Conservation (phyloP, 2,888 invertebrate genomes). For the Apodemia hepburni region DNA sequence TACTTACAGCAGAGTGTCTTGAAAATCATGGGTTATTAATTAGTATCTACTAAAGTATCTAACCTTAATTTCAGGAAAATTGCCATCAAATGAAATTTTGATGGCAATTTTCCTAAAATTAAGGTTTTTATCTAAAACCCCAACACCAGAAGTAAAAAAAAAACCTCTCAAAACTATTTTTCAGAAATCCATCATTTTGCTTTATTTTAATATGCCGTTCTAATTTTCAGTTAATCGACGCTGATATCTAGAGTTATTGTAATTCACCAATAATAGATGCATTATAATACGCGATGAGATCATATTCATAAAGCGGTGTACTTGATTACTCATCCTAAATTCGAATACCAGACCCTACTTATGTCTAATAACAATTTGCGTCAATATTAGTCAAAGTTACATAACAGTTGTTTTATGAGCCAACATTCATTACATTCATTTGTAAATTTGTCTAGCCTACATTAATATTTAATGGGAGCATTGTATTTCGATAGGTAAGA, state of each 20-base stretch:
- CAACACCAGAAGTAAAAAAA: too few species aligned
- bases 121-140: too few species aligned
- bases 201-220: not conserved
- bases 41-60: too few species aligned
- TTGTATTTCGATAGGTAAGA: not conserved
- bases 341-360: conserved; percentile 29
- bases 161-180: too few species aligned
- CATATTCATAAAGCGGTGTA: conserved; percentile 24
- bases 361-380: conserved; percentile 28
- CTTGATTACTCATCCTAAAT: conserved; percentile 31
- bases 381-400: conserved; percentile 20
- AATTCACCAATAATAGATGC: conserved; percentile 19
- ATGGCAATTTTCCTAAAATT: too few species aligned
- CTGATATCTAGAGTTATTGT: conserved; percentile 16
- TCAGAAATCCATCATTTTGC: too few species aligned
- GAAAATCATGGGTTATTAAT: too few species aligned
- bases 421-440: conserved; percentile 6
- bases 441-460: not conserved
- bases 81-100: too few species aligned
- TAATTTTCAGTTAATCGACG: not conserved
- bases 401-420: conserved; percentile 14
- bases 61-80: too few species aligned
- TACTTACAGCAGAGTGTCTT: too few species aligned
- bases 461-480: too few species aligned
- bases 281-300: conserved; percentile 28